phyloP scores from a whole-genome alignment of 1,140 invertebrate species.

The Drosophila bocqueti region DNA sequence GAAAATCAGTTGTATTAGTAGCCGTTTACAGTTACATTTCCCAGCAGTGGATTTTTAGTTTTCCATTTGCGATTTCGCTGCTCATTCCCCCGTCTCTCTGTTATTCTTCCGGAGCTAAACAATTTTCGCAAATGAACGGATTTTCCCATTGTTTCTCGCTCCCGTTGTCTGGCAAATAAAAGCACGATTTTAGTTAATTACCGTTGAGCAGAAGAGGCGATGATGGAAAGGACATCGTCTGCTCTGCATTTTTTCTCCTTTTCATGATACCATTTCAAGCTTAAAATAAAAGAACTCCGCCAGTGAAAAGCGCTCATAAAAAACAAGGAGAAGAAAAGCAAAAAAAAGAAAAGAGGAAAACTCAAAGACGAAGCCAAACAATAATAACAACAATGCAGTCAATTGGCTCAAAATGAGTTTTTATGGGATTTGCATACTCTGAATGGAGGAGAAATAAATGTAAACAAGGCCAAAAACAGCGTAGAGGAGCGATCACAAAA shows the following conservation, averaged over 20 bases:
- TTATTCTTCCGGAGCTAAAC: constrained; percentile 50
- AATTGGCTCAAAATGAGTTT: constrained; percentile 82
- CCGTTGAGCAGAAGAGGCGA: constrained; percentile 21
- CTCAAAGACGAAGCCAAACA: constrained; percentile 11
- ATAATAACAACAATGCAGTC: constrained; percentile 67
- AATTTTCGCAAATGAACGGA: constrained; percentile 74
- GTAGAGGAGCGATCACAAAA: constrained; percentile 14
- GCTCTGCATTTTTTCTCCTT: constrained; percentile 29
- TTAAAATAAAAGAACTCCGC: constrained; percentile 17
- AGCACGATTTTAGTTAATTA: constrained; percentile 74
- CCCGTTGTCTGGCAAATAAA: constrained; percentile 48
- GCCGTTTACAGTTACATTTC: constrained; percentile 40
- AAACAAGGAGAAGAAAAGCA: background rate
- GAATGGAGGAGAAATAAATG: constrained; percentile 68
- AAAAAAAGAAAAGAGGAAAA: constrained; percentile 3
- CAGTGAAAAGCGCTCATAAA: constrained; percentile 12
- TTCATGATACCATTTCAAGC: constrained; percentile 56
- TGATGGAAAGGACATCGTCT: constrained; percentile 32
- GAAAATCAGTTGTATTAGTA: constrained; percentile 45
- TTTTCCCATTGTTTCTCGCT: constrained; percentile 53
- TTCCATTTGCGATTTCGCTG: constrained; percentile 45
- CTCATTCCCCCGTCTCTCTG: constrained; percentile 36
- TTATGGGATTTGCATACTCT: constrained; percentile 80
- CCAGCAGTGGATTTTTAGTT: constrained; percentile 45
- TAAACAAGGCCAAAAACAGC: constrained; percentile 55